phyloP scores from a whole-genome alignment of 2,888 invertebrate genomes.

The Ichneumoninae sp. region DNA sequence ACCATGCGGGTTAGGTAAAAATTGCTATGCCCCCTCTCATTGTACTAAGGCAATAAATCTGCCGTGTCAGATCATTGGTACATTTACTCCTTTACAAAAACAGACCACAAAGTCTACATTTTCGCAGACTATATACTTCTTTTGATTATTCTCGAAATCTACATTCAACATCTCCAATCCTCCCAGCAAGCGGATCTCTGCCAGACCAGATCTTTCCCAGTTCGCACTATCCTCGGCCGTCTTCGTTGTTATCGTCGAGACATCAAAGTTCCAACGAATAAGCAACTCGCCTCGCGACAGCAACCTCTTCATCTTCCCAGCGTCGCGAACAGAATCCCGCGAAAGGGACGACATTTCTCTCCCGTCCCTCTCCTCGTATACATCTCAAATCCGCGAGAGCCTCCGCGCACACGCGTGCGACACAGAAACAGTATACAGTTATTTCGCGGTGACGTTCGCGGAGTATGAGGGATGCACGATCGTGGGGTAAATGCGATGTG shows the following conservation, averaged over 20 bases:
- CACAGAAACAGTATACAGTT: slow-evolving; percentile 3
- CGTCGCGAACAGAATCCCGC: not conserved
- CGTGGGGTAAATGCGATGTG: slow-evolving; percentile 80
- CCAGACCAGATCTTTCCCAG: not conserved
- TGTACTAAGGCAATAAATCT: no score
- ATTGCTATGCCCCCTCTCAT: no score
- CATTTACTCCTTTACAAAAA: no score
- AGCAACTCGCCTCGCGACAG: not conserved
- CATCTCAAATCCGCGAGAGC: not conserved
- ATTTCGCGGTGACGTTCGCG: slow-evolving; percentile 32
- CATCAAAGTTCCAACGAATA: not conserved
- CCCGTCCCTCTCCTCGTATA: not conserved
- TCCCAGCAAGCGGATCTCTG: no score
- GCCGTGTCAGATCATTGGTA: no score
- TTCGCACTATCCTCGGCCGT: not conserved
- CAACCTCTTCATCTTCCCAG: not conserved
- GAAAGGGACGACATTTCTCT: no score
- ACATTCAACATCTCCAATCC: no score
- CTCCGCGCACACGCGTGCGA: not conserved
- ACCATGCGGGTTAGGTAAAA: no score
- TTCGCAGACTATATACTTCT: no score
- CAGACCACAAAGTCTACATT: no score
- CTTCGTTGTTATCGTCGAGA: not conserved
- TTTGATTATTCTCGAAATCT: no score
- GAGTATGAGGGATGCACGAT: slow-evolving; percentile 64